These are phyloP conservation scores for Crenichthys baileyi DNA, from an alignment of 2,797 vertebrate species.

Conservation along the genomic window DNA sequence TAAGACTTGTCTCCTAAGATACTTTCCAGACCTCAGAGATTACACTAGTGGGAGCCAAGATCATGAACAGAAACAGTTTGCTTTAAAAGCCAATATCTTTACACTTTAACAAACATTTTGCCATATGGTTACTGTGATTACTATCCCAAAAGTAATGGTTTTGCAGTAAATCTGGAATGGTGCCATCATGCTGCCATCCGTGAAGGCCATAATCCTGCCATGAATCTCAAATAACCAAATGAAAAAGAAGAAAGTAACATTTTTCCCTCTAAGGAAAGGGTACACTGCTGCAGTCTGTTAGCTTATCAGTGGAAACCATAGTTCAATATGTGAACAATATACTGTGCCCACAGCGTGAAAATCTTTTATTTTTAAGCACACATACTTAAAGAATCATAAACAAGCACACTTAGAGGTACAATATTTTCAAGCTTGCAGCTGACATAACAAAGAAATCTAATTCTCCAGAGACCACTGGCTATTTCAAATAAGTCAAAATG, in stretches of 20 bases:
- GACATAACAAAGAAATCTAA: constrained; percentile 57
- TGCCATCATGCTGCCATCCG: constrained; percentile 24
- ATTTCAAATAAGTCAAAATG: constrained; percentile 44
- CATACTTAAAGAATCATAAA: constrained; percentile 36
- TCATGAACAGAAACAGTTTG: constrained; percentile 2
- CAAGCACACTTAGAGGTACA: constrained; percentile 36
- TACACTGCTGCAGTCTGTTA: constrained; percentile 36
- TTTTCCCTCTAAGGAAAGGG: constrained; percentile 1
- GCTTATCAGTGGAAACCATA: constrained; percentile 46
- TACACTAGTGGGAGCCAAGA: constrained; percentile 9
- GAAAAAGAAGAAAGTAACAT: constrained; percentile 8
- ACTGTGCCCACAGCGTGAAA: constrained; percentile 18
- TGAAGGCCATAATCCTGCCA: constrained; percentile 23
- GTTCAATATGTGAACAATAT: constrained; percentile 49
- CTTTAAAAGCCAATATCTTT: constrained; percentile 20
- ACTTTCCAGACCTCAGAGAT: neutral
- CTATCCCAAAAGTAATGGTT: neutral
- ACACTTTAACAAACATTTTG: neutral
- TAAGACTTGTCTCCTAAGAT: neutral
- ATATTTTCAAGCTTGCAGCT: constrained; percentile 34
- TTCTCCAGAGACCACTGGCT: constrained; percentile 36
- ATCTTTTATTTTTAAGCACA: constrained; percentile 34
- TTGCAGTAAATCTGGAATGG: constrained; percentile 15
- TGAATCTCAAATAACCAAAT: constrained; percentile 40
- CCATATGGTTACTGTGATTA: constrained; percentile 5